Evolutionary conservation across 2,113 vertebrate species (phyloP).

Genomic region (Anseranas semipalmata): DNA sequence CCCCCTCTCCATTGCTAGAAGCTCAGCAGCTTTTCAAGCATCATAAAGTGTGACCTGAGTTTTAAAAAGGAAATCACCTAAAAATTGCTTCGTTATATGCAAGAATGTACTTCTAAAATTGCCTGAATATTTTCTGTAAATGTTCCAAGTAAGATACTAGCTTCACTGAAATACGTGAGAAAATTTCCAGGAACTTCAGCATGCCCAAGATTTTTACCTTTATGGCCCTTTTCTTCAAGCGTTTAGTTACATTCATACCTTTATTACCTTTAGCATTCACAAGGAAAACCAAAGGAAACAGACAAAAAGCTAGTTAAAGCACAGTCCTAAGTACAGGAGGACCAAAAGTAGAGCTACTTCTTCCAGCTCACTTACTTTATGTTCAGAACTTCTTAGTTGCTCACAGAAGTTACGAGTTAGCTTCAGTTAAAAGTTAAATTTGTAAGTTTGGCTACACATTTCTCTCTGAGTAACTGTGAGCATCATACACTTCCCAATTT

Average conservation of each 20-base stretch:
- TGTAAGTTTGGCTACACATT: background rate
- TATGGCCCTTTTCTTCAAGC: background rate
- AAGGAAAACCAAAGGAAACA: background rate
- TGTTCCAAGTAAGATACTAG: background rate
- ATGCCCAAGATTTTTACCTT: background rate
- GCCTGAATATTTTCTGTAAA: background rate
- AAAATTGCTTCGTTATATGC: background rate
- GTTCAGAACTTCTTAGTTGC: background rate
- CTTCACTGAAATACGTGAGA: background rate
- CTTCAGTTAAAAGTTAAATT: background rate
- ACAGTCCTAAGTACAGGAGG: background rate
- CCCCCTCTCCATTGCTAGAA: background rate
- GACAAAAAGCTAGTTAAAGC: background rate
- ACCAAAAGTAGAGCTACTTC: background rate
- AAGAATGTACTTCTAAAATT: slow-evolving; percentile 24
- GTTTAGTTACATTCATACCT: background rate
- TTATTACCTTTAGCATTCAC: background rate
- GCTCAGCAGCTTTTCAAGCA: background rate
- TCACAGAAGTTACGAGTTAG: too few species aligned
- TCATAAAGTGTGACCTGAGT: background rate
- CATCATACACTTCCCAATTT: background rate
- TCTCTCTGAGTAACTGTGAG: background rate
- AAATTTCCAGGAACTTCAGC: background rate
- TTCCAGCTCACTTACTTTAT: background rate
- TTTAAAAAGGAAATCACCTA: background rate